phyloP scores from a whole-genome alignment of 2,888 invertebrate species.

The Chrysomela aeneicollis region DNA sequence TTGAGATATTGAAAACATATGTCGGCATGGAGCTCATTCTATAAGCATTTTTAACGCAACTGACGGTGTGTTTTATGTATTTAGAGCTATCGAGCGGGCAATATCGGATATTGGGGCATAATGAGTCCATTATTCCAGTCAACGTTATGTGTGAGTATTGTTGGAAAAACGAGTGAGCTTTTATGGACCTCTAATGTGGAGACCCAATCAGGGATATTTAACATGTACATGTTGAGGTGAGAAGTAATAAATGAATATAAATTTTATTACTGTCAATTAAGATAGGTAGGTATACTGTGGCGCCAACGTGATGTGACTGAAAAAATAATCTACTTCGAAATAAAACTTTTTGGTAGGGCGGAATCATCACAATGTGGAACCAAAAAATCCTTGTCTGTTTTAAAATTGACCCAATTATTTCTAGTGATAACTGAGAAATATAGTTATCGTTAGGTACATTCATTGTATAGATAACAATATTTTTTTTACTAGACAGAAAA shows the following conservation, averaged over 20 bases:
- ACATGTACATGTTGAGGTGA: conserved; percentile 6
- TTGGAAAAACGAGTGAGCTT: not conserved
- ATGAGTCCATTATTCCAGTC: conserved; percentile 11
- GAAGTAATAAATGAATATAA: not conserved
- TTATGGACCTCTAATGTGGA: conserved; percentile 20
- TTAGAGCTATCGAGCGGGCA: conserved; percentile 9
- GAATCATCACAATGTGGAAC: too few species aligned
- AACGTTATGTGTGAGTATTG: not conserved
- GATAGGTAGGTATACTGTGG: too few species aligned
- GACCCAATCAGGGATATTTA: conserved; percentile 10
- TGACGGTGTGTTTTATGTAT: conserved; percentile 17
- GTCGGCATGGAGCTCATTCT: conserved; percentile 22
- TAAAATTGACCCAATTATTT: too few species aligned
- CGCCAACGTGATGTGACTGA: not conserved
- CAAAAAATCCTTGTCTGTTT: too few species aligned
- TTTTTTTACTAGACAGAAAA: too few species aligned
- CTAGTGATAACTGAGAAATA: too few species aligned
- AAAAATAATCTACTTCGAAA: not conserved
- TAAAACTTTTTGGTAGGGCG: too few species aligned
- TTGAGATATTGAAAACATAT: conserved; percentile 48
- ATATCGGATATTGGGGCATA: conserved; percentile 8
- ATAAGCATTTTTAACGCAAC: conserved; percentile 15
- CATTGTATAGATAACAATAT: too few species aligned
- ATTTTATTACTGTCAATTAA: not conserved
- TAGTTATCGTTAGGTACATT: too few species aligned